These are phyloP conservation scores for Andrena praecox DNA, from an alignment of 2,888 invertebrate genomes.

Conservation along the genomic window DNA sequence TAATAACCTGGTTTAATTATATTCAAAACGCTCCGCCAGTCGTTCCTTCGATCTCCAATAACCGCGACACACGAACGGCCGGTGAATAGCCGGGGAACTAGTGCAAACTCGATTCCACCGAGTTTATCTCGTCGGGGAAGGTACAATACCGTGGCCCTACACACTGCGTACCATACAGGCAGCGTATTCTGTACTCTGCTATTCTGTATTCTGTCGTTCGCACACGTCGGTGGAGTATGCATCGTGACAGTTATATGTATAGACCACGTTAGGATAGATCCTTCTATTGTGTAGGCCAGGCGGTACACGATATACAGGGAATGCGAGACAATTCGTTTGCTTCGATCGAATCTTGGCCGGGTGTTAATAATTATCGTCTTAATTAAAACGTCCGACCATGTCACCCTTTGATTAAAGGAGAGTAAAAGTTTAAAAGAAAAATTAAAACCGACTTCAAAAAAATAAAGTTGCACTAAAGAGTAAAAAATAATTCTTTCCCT, in stretches of 20 bases:
- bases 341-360: neutral
- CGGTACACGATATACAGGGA: neutral
- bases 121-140: conserved; percentile 62
- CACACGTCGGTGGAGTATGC: conserved; percentile 26
- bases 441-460: too few species aligned
- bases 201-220: conserved; percentile 14
- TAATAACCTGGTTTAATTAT: conserved; percentile 74
- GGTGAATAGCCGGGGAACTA: conserved; percentile 71
- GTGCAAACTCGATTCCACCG: conserved; percentile 73
- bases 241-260: conserved; percentile 31
- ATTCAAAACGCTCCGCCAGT: conserved; percentile 65
- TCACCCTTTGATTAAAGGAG: too few species aligned
- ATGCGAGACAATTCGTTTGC: conserved; percentile 4
- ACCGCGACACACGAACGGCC: conserved; percentile 59
- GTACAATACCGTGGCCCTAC: conserved; percentile 33
- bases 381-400: too few species aligned
- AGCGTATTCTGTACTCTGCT: too few species aligned
- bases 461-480: too few species aligned
- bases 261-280: conserved; percentile 32
- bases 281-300: conserved; percentile 21
- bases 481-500: too few species aligned
- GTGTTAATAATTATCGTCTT: too few species aligned
- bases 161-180: neutral
- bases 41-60: conserved; percentile 76
- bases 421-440: too few species aligned